Evolutionary conservation across 2,113 vertebrate genomes (phyloP).

Genomic region (Malurus cyaneus): DNA sequence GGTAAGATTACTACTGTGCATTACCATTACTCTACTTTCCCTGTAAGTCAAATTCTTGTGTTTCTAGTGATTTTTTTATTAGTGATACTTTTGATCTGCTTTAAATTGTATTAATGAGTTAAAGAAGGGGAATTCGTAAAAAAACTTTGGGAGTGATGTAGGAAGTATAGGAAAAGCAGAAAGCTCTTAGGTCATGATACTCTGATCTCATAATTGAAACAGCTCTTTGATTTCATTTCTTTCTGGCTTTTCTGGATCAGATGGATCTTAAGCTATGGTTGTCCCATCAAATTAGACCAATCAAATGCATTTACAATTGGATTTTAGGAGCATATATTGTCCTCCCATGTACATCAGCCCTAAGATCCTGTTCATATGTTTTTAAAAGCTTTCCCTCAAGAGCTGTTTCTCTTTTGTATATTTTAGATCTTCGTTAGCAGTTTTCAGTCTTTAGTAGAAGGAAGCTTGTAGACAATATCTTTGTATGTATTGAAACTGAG

Average conservation of each 20-base stretch:
- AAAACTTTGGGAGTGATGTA: not conserved
- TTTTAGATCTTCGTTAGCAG: not conserved
- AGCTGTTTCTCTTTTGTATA: not conserved
- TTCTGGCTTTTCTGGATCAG: not conserved
- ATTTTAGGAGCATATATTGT: not conserved
- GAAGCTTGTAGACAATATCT: not conserved
- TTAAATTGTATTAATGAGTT: not conserved
- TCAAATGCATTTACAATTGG: not conserved
- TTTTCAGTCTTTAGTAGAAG: not conserved
- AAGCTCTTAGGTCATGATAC: not conserved
- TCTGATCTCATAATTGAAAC: not conserved
- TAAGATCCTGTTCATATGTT: not conserved
- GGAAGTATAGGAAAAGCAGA: not conserved
- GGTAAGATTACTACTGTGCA: not conserved
- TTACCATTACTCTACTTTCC: not conserved
- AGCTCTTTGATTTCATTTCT: not conserved
- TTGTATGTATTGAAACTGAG: not conserved
- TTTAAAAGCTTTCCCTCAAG: not conserved
- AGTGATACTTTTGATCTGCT: not conserved
- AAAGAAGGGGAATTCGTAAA: not conserved
- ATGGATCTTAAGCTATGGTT: not conserved
- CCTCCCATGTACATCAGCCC: not conserved
- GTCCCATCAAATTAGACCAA: not conserved
- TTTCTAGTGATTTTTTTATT: not conserved
- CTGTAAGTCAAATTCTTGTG: not conserved